phyloP scores from a whole-genome alignment of 2,113 vertebrate genomes.

The Leptocoma aspasia region DNA sequence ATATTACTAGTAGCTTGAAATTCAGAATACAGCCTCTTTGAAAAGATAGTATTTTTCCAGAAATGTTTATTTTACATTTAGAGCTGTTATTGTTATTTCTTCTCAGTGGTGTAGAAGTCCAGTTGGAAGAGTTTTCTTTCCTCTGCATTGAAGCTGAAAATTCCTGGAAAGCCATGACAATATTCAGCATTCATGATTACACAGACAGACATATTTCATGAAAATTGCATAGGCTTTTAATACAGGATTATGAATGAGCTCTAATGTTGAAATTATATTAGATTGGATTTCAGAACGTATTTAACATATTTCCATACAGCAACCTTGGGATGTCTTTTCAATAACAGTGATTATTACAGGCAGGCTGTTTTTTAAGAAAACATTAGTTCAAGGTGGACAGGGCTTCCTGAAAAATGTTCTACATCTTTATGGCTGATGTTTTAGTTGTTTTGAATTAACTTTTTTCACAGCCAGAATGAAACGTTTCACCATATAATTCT shows the following conservation, averaged over 20 bases:
- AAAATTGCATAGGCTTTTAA: slow-evolving; percentile 73
- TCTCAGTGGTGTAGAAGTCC: slow-evolving; percentile 70
- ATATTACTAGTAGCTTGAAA: slow-evolving; percentile 57
- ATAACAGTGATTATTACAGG: slow-evolving; percentile 68
- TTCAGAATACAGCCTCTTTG: slow-evolving; percentile 59
- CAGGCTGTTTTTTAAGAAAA: slow-evolving; percentile 74
- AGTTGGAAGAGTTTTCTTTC: slow-evolving; percentile 73
- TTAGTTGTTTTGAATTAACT: slow-evolving; percentile 72
- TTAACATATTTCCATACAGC: slow-evolving; percentile 75
- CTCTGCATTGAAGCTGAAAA: slow-evolving; percentile 64
- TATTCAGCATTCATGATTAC: slow-evolving; percentile 77
- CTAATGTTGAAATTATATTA: slow-evolving; percentile 74
- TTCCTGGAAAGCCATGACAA: slow-evolving; percentile 74
- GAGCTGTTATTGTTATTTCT: slow-evolving; percentile 76
- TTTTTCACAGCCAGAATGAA: slow-evolving; percentile 62
- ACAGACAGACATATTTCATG: slow-evolving; percentile 71
- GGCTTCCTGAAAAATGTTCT: slow-evolving; percentile 72
- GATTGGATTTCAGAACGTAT: slow-evolving; percentile 75
- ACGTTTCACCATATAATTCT: slow-evolving; percentile 65
- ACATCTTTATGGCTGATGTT: slow-evolving; percentile 70
- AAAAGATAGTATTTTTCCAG: slow-evolving; percentile 72
- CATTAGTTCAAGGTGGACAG: slow-evolving; percentile 71
- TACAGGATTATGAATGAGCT: slow-evolving; percentile 73
- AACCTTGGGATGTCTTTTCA: slow-evolving; percentile 71
- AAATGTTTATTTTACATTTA: slow-evolving; percentile 76